These are phyloP conservation scores for Aleadryas rufinucha DNA, from an alignment of 2,113 vertebrate species.

Conservation along the genomic window DNA sequence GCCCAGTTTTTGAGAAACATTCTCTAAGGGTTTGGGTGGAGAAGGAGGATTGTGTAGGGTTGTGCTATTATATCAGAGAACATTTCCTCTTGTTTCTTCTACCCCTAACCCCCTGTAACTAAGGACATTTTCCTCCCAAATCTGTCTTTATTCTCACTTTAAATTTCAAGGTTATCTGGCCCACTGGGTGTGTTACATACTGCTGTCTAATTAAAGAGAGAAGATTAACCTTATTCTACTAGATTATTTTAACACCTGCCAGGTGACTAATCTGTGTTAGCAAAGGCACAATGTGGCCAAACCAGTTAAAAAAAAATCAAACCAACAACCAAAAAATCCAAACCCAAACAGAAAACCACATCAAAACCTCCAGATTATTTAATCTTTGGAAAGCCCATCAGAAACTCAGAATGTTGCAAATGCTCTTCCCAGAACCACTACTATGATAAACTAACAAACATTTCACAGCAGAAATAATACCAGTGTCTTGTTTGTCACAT, in stretches of 20 bases:
- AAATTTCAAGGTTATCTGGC: slow-evolving; percentile 36
- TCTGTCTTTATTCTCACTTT: neutral
- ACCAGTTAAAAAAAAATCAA: neutral
- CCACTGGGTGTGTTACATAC: neutral
- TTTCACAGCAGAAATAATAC: neutral
- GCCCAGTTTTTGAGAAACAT: neutral
- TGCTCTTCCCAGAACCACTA: neutral
- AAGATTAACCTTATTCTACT: slow-evolving; percentile 11
- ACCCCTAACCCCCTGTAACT: neutral
- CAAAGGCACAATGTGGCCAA: neutral
- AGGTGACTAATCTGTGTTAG: neutral
- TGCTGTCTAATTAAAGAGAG: slow-evolving; percentile 13
- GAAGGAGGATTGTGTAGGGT: neutral
- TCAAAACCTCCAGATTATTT: neutral
- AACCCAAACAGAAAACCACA: neutral
- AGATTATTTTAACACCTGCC: neutral
- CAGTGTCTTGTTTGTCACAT: slow-evolving; percentile 9
- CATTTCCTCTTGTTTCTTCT: neutral
- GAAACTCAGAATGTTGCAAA: neutral
- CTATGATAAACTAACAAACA: neutral
- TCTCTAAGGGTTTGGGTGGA: neutral
- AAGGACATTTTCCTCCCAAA: neutral
- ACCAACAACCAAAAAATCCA: neutral
- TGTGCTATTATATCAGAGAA: neutral
- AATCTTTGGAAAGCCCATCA: neutral